These are phyloP conservation scores for Drosophila varians DNA, from an alignment of 1,140 invertebrate species.

Conservation along the genomic window DNA sequence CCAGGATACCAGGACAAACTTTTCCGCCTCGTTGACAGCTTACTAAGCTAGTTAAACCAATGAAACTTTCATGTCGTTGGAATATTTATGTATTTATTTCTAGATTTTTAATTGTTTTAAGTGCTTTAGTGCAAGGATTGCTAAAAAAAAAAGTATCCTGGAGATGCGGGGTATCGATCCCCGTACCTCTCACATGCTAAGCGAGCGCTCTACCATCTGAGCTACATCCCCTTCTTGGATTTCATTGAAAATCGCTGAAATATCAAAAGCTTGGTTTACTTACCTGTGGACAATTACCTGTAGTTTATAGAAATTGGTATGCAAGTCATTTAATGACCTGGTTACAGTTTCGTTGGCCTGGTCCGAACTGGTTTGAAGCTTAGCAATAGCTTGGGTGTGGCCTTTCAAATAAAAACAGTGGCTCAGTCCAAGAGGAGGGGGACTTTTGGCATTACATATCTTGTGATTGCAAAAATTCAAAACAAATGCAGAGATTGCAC, in stretches of 20 bases:
- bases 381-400: constrained; percentile 32
- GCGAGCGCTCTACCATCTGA: constrained; percentile 92
- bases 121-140: constrained; percentile 50
- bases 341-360: constrained; percentile 30
- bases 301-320: constrained; percentile 32
- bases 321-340: constrained; percentile 21
- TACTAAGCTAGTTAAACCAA: constrained; percentile 68
- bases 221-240: constrained; percentile 62
- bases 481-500: background rate
- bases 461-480: background rate
- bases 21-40: constrained; percentile 27
- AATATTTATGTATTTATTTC: constrained; percentile 74
- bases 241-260: constrained; percentile 7
- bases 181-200: constrained; percentile 93
- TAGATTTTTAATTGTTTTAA: constrained; percentile 78
- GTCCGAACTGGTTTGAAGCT: constrained; percentile 59
- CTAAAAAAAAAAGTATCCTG: constrained; percentile 37
- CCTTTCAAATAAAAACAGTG: constrained; percentile 9
- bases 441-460: background rate
- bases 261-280: constrained; percentile 13
- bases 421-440: background rate
- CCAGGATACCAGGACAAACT: constrained; percentile 51
- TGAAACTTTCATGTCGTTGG: constrained; percentile 26
- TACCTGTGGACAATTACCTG: constrained; percentile 30
- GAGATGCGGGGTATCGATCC: constrained; percentile 91